phyloP scores from a whole-genome alignment of 2,797 vertebrate species.

The Mallotus villosus region DNA sequence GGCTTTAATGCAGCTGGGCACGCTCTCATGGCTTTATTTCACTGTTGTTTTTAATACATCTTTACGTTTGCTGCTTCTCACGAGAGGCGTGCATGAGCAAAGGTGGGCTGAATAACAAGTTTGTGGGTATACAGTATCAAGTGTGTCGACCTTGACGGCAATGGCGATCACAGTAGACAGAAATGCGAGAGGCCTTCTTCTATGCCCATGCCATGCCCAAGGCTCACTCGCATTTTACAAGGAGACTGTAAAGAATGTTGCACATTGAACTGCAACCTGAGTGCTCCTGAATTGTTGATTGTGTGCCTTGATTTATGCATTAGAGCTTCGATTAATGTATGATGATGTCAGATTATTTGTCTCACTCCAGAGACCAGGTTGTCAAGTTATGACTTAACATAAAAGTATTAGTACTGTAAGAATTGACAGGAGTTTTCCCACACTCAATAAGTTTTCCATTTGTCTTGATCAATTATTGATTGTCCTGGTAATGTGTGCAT shows the following conservation, averaged over 20 bases:
- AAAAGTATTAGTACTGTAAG: conserved; percentile 18
- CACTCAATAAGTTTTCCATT: conserved; percentile 34
- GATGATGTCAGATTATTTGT: conserved; percentile 22
- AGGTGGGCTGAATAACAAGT: not conserved
- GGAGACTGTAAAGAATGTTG: not conserved
- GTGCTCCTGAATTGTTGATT: not conserved
- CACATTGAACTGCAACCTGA: not conserved
- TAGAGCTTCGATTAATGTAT: not conserved
- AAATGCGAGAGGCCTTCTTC: not conserved
- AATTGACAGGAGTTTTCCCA: conserved; percentile 26
- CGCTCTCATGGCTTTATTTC: conserved; percentile 25
- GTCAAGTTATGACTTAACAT: conserved; percentile 28
- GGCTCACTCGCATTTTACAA: not conserved
- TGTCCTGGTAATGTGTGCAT: conserved; percentile 14
- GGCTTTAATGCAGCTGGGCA: conserved; percentile 12
- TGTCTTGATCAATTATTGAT: conserved; percentile 30
- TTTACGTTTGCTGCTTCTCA: conserved; percentile 28
- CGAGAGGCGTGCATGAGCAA: not conserved
- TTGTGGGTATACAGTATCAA: not conserved
- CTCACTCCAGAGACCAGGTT: conserved; percentile 1
- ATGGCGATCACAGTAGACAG: not conserved
- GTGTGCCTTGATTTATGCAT: not conserved
- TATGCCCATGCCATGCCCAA: not conserved
- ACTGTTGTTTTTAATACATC: not conserved
- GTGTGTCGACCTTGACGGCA: not conserved